Base-by-base conservation (phyloP, 2,113 vertebrate species). In the Trematocara variabile region DNA sequence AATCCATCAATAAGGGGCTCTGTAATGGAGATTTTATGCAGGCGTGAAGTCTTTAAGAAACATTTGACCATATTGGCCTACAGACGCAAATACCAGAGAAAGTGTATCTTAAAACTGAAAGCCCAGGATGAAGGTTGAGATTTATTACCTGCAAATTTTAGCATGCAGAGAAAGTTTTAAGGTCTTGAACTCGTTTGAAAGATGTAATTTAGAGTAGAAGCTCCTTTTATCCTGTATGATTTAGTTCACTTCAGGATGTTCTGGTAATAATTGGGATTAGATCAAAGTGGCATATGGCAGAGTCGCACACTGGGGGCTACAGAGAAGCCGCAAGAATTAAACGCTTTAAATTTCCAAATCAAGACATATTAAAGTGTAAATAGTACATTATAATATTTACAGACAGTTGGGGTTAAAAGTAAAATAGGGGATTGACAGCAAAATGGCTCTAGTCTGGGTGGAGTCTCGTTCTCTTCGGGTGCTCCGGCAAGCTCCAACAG, bases 1-100 rank as follows among this genome's bases (percentile, higher is more conserved):
- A 89, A 87, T 65, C 79, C 33, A 6, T 83, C 75, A 65, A 12
- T 18, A 30, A 33, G 12, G 37, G 44, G 20, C 82, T 63, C 82
- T 5, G 7, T 60, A 53, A 89, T 85, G 75, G 46, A 54, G 60
- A 75, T 68, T 81, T 83, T 65, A 84, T 77, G 55, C 85, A 83
- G 55, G 11, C 18, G 1, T 68, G 7, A 77, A 75, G 16, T 75
- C 70, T 30, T 75, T 75, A 50, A 75, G 44, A 50, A 30, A 46
- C 16, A 75, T 75, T 75, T 50, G 9, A 75, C 44, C 70, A 2
- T 50, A 75, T 30, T 75, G 70, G 70, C 44, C 70, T 18, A 75
- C 4, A 12, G 44, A 75, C 1, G 9, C 22, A 48, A 75, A 75
- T 75, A 75, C 44, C 41, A 75, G 41, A 18, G 22, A 30, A 48